Evolutionary conservation across 1,140 invertebrate species (phyloP), one percentile per base, ranked within the genome.

Genomic region (Halictus rubicundus): DNA sequence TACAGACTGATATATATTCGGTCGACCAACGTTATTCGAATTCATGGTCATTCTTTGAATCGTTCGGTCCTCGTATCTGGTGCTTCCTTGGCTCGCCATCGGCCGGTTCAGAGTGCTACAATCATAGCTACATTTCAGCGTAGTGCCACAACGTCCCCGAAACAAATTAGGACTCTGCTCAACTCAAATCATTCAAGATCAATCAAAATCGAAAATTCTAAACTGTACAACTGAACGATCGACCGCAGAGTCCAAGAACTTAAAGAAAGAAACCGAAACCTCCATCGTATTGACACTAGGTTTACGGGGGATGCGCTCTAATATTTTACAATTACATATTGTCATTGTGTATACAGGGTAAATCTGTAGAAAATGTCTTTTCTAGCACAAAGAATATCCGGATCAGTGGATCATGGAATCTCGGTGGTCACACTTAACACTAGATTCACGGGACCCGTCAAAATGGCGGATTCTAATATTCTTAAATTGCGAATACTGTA

Each of bases 71-170:
- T 98, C 97, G 94, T 98, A 98, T 78, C 97, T 94, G 59, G 97
- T 98, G 86, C 97, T 97, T 81, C 97, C 97, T 91, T 98, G 98
- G 85, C 97, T 98, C 49, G 97, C 97, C 96, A 99, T 98, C 69
- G 98, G 98, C 89, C 98, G 95, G 93, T 97, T 98, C 66, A 99
- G 94, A 68, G 98, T 99, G 92, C 96, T 98, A 87, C 88, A 93
- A 91, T 93, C 92, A 88, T 93, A 93, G 87, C 92, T 93, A 74
- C 37, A 84, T 87, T 57, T 90, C 71, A 90, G 90, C 87, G 88
- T 87, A 87, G 85, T 52, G 86, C 85, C 85, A 23, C 78, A 19
- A 21, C 27, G 39, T 68, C 60, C 49, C 54, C 0, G 3, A 25
- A 63, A 66, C 64, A 79, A 60, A 54, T 19, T 65, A 8, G 90